These are phyloP conservation scores for Eospalax fontanierii DNA, from an alignment of 2,797 vertebrate genomes.

Conservation along the genomic window DNA sequence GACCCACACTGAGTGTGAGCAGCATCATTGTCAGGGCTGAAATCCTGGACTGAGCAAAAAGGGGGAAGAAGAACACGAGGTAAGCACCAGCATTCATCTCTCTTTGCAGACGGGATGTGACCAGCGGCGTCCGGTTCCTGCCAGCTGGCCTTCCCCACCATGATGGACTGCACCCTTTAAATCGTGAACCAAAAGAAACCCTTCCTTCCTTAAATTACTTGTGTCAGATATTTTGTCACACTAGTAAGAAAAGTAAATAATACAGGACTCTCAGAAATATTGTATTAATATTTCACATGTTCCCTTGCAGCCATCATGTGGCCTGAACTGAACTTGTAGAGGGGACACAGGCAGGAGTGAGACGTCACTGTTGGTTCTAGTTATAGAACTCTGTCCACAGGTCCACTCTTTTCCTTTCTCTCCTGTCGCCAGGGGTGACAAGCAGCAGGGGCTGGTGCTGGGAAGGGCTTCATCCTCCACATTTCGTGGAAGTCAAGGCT, in stretches of 20 bases:
- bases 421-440: too few relatives aligned
- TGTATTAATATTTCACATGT: neutral
- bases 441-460: neutral
- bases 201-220: neutral
- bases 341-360: neutral
- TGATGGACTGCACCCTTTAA: neutral
- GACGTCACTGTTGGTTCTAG: neutral
- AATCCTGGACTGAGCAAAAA: neutral
- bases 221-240: neutral
- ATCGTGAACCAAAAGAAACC: neutral
- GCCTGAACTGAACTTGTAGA: neutral
- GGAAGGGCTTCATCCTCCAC: neutral
- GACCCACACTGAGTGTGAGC: neutral
- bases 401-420: neutral
- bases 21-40: too few relatives aligned
- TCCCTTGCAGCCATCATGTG: neutral
- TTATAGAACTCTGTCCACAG: neutral
- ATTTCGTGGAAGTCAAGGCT: neutral
- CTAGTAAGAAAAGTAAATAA: neutral
- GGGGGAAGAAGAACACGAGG: too few relatives aligned
- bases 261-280: too few relatives aligned
- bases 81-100: neutral
- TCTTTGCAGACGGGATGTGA: too few relatives aligned
- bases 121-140: neutral
- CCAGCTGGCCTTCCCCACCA: neutral